phyloP scores from a whole-genome alignment of 2,113 vertebrate species.

The Turdus rufiventris region DNA sequence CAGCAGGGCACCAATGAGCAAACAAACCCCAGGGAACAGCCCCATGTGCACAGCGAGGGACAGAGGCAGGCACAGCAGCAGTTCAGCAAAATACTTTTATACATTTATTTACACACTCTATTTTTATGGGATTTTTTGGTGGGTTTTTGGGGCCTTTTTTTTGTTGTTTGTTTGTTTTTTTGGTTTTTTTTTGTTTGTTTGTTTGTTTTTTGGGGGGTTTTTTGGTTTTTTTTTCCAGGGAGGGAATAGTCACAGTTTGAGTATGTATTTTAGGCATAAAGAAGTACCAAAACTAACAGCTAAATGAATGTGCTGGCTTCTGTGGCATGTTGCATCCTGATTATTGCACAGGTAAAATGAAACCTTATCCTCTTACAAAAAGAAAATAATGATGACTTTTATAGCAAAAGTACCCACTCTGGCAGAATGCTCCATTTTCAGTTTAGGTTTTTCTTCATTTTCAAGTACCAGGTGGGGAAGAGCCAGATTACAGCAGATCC shows the following conservation, averaged over 20 bases:
- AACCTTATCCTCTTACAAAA: not conserved
- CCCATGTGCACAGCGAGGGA: fast-evolving
- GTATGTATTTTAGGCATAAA: not conserved
- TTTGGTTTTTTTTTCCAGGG: not conserved
- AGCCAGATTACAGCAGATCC: not conserved
- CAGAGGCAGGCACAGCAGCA: not conserved
- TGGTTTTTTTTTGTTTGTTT: not conserved
- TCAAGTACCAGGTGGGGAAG: not conserved
- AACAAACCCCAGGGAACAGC: not conserved
- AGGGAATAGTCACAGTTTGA: not conserved
- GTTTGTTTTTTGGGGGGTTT: too few relatives aligned
- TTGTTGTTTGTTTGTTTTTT: too few relatives aligned
- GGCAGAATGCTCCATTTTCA: not conserved
- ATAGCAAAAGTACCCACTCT: not conserved
- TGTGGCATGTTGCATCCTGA: not conserved
- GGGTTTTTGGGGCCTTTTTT: too few relatives aligned
- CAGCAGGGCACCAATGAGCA: not conserved
- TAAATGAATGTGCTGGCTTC: not conserved
- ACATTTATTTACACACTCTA: not conserved
- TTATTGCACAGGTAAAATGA: not conserved
- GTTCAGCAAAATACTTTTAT: not conserved
- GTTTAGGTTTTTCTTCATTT: not conserved
- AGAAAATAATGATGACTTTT: not conserved
- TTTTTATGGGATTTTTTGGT: too few relatives aligned
- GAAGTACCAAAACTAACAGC: not conserved